phyloP scores from a whole-genome alignment of 1,140 invertebrate species.

The Carposina sasakii region DNA sequence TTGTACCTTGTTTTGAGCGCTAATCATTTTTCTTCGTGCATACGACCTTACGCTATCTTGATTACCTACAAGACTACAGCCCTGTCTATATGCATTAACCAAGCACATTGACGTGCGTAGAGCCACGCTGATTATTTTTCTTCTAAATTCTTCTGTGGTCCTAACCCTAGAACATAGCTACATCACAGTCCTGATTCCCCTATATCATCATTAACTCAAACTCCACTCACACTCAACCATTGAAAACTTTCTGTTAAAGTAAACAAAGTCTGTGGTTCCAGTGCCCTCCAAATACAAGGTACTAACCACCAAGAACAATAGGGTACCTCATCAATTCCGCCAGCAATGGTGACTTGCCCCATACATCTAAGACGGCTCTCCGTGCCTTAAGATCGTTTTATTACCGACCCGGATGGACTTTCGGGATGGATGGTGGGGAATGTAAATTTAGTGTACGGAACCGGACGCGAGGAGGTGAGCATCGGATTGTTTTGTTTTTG shows the following conservation, averaged over 20 bases:
- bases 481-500: conserved; percentile 68
- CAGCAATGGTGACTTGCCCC: conserved; percentile 16
- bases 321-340: not conserved
- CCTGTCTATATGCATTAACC: no score
- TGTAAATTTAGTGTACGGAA: conserved; percentile 68
- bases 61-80: no score
- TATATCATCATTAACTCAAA: not conserved
- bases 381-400: conserved; percentile 65
- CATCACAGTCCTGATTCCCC: not conserved
- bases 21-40: no score
- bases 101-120: no score
- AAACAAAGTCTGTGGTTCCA: no score
- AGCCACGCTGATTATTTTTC: no score
- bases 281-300: no score
- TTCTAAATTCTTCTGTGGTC: no score
- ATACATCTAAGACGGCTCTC: conserved; percentile 54
- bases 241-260: not conserved
- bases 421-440: conserved; percentile 65
- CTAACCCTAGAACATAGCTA: no score
- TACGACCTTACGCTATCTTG: no score
- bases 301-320: not conserved
- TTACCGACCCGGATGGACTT: conserved; percentile 66
- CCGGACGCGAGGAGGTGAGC: conserved; percentile 63
- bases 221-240: not conserved
- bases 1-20: no score